Base-by-base conservation (phyloP, 1,140 invertebrate species). In the Callitettix versicolor region DNA sequence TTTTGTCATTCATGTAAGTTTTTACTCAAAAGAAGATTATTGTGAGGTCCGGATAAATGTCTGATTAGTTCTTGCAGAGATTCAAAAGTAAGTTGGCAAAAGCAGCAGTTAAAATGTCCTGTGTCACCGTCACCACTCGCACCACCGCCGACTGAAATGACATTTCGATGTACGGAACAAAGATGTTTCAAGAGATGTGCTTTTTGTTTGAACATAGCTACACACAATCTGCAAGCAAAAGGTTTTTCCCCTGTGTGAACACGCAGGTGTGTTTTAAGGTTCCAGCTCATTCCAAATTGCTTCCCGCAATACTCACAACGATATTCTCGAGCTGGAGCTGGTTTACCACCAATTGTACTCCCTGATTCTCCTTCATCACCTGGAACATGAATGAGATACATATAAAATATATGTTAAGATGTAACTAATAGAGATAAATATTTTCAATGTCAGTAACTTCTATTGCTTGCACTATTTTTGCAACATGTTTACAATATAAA, bases 241-340 rank as follows among this genome's bases (percentile, higher is more conserved):
- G 87, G 88, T 66, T 89, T 91, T 62, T 91, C 88, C 43, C 87
- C 88, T 0, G 87, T 90, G 65, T 90, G 87, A 14, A 90, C 85
- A 66, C 86, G 75, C 33, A 89, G 71, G 71, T 90, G 86, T 42
- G 86, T 89, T 68, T 90, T 88, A 59, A 89, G 74, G 73, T 90
- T 91, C 86, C 86, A 89, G 1, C 85, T 88, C 86, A 89, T 89
- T 33, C 86, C 86, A 64, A 91, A 91, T 67, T 89, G 86, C 71
- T 91, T 91, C 24, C 86, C 86, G 68, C 87, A 89, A 68, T 90
- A 91, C 66, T 83, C 85, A 65, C 87, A 91, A 41, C 85, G 79
- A 63, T 89, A 91, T 66, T 89, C 87, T 21, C 86, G 76, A 7
- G 87, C 82, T 14, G 62, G 58, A 2, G 60, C 58, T 22, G 58